Base-by-base conservation (phyloP, 2,113 vertebrate species). In the Calyptomena viridis region DNA sequence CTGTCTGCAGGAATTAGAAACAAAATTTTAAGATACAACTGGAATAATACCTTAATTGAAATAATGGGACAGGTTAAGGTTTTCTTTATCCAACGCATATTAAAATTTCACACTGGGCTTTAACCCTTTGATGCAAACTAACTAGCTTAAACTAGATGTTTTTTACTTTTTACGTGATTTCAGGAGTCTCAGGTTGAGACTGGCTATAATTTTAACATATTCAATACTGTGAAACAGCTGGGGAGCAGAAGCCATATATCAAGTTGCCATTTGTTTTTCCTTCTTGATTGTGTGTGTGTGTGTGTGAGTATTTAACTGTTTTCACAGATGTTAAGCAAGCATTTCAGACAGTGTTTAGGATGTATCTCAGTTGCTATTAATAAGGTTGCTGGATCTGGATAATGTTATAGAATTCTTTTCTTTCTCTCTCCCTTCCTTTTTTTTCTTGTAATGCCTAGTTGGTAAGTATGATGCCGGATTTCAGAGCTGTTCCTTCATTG, bases 351-450 rank as follows among this genome's bases (percentile, higher is more conserved):
- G 68, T 91, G 77, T 74, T 95, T 95, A 96, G 92, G 67, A 96
- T 96, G 44, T 96, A 60, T 93, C 67, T 84, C 40, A 71, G 91
- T 92, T 94, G 73, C 87, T 97, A 3, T 95, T 85, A 93, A 89
- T 91, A 95, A 97, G 79, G 63, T 89, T 95, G 69, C 81, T 97
- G 89, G 95, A 96, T 96, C 79, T 94, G 80, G 84, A 96, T 95
- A 97, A 94, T 97, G 97, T 98, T 95, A 98, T 97, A 98, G 96
- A 97, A 90, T 80, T 96, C 90, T 97, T 96, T 97, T 97, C 93
- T 96, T 96, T 94, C 73, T 96, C 83, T 97, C 80, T 93, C 96
- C 94, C 93, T 97, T 90, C 95, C 77, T 96, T 97, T 66, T 96
- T 67, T 87, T 90, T 92, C 91, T 95, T 96, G 56, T 97, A 96